These are phyloP conservation scores for Astyanax mexicanus DNA, from an alignment of 2,797 vertebrate genomes.

Conservation along the genomic window DNA sequence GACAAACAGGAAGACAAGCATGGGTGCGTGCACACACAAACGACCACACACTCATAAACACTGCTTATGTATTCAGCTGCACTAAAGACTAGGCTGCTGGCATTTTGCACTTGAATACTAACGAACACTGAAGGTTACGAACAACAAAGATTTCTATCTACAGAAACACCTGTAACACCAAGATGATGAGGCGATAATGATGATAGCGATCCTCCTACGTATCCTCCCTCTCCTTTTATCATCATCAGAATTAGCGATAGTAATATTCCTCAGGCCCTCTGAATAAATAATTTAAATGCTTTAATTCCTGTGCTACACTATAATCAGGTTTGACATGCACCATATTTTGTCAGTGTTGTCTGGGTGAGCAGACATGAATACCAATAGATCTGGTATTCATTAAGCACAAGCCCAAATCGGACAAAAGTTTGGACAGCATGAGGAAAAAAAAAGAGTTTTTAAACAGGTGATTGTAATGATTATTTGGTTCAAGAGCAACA, in stretches of 20 bases:
- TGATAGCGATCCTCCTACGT: background rate
- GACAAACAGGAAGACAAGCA: background rate
- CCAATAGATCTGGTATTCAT: background rate
- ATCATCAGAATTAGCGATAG: background rate
- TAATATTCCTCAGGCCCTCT: background rate
- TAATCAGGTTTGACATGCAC: background rate
- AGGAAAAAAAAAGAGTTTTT: too few relatives aligned
- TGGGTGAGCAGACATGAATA: background rate
- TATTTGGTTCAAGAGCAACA: too few relatives aligned
- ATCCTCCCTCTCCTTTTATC: background rate
- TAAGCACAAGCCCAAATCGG: too few relatives aligned
- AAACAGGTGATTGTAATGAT: too few relatives aligned
- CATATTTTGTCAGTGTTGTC: background rate
- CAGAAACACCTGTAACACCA: background rate
- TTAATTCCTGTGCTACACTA: background rate
- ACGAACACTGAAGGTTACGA: slow-evolving; percentile 48
- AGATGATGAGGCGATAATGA: background rate
- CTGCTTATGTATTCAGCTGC: slow-evolving; percentile 41
- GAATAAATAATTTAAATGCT: background rate
- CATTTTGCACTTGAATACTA: slow-evolving; percentile 44
- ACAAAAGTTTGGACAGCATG: too few relatives aligned
- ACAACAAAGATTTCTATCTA: slow-evolving; percentile 7
- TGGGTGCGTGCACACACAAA: background rate
- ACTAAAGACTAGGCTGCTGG: background rate
- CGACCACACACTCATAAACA: slow-evolving; percentile 1